Base-by-base conservation (phyloP, 1,140 invertebrate species). In the Microvelia longipes region DNA sequence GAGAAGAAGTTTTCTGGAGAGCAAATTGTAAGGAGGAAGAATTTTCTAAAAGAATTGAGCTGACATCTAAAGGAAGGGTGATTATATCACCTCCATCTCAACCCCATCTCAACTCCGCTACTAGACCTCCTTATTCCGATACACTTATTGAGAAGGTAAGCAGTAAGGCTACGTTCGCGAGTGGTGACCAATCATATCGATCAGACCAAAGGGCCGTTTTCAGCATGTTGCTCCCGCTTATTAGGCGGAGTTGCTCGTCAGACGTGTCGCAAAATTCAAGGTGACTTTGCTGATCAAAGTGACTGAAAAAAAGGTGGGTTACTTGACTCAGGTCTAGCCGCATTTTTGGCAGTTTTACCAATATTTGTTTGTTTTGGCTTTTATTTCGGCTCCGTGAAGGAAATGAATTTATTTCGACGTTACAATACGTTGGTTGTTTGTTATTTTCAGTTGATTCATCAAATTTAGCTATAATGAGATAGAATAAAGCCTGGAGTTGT, bases 21-120 rank as follows among this genome's bases (percentile, higher is more conserved):
- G 25, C 25, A 5, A 64, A 64, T 25, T 64, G 62, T 26, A 25
- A 15, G 5, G 35, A 50, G 19, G 35, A 50, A 19, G 35, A 50
- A 50, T 50, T 50, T 50, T 26, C 62, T 25, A 24, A 15, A 25
- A 64, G 62, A 24, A 25, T 64, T 5, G 11, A 64, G 62, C 62
- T 64, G 62, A 64, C 62, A 11, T 64, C 62, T 5, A 64, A 64
- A 25, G 62, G 62, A 64, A 64, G 62, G 62, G 62, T 64, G 62
- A 15, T 15, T 64, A 5, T 64, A 5, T 11, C 62, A 24, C 15
- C 15, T 24, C 15, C 15, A 11, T 26, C 62, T 14, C 2, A 5
- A 2, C 11, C 11, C 25, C 19, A 5, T 19, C 5, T 11, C 35
- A 13, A 5, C 2, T 15, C 15, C 5, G 5, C 62, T 25, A 2